Evolutionary conservation across 2,888 invertebrate genomes (phyloP).

Genomic region (Blera fallax): DNA sequence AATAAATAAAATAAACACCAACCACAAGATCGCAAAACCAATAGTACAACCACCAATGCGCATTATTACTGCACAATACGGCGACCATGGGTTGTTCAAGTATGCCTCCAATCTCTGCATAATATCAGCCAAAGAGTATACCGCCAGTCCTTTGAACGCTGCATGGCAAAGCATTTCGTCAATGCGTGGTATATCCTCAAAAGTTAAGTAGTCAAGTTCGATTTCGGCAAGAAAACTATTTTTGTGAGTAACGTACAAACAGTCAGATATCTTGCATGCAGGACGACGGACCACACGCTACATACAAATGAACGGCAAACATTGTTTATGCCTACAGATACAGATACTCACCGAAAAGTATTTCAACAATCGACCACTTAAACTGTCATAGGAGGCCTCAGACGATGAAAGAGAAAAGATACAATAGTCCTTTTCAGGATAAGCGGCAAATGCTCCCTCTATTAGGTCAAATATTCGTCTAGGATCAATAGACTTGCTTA

Average conservation of each 20-base stretch:
- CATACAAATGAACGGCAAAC: not conserved
- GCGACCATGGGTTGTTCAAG: conserved; percentile 68
- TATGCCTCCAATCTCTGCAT: conserved; percentile 71
- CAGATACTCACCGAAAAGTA: conserved; percentile 76
- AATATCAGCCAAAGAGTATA: conserved; percentile 69
- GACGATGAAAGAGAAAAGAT: conserved; percentile 74
- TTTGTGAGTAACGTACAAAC: conserved; percentile 77
- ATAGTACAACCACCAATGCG: conserved; percentile 74
- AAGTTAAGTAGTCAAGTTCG: conserved; percentile 60
- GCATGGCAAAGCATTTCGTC: conserved; percentile 45
- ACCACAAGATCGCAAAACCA: conserved; percentile 77
- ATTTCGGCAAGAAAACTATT: conserved; percentile 76
- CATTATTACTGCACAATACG: conserved; percentile 74
- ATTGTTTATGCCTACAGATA: too few relatives aligned
- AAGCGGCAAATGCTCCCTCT: conserved; percentile 86
- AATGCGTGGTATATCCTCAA: conserved; percentile 73
- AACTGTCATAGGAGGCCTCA: conserved; percentile 41
- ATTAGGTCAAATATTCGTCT: conserved; percentile 84
- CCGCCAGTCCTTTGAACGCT: not conserved
- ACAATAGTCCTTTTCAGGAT: conserved; percentile 84
- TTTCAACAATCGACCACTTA: conserved; percentile 72
- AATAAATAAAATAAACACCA: not conserved
- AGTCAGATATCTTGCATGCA: conserved; percentile 73
- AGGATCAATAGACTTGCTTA: conserved; percentile 81
- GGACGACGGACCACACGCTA: conserved; percentile 77